A percentile compares a stretch with the other conserved stretches of the same genome.
Conservation (phyloP, 2,113 vertebrate species). For the Tauraco erythrolophus region DNA sequence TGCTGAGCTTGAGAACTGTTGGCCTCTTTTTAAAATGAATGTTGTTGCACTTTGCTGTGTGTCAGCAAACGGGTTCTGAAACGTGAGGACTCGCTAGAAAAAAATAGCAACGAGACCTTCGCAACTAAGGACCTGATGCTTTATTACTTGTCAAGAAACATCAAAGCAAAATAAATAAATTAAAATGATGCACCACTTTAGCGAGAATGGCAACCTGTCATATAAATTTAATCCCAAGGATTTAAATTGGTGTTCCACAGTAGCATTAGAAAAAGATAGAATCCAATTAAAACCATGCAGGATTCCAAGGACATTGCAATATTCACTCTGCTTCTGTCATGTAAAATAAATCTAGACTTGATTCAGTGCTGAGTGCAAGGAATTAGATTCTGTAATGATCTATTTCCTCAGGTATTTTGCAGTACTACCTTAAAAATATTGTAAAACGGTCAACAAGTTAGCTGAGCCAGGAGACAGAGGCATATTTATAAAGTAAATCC, state of each 20-base stretch:
- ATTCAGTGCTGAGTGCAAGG: neutral
- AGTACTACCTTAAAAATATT: neutral
- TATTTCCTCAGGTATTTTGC: slow-evolving; percentile 23
- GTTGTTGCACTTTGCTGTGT: neutral
- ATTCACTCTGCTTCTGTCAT: slow-evolving; percentile 42
- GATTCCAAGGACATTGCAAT: slow-evolving; percentile 42
- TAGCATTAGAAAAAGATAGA: slow-evolving; percentile 51
- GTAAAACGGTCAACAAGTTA: neutral
- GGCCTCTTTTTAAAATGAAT: slow-evolving; percentile 1
- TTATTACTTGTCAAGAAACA: slow-evolving; percentile 52
- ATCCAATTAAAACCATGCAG: slow-evolving; percentile 59
- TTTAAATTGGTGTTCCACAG: slow-evolving; percentile 60
- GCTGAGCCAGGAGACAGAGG: neutral
- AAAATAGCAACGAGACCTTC: slow-evolving; percentile 32
- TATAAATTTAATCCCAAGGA: slow-evolving; percentile 54
- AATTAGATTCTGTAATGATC: slow-evolving; percentile 51
- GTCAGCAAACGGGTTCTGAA: slow-evolving; percentile 48
- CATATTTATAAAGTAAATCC: neutral
- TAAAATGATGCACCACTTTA: slow-evolving; percentile 37
- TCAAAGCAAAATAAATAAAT: slow-evolving; percentile 62
- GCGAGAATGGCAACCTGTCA: slow-evolving; percentile 51
- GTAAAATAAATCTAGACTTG: slow-evolving; percentile 43
- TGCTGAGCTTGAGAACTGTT: slow-evolving; percentile 41
- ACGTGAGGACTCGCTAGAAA: neutral
- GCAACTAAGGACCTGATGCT: slow-evolving; percentile 21